phyloP scores from a whole-genome alignment of 2,888 invertebrate genomes.

The Pterostichus madidus region DNA sequence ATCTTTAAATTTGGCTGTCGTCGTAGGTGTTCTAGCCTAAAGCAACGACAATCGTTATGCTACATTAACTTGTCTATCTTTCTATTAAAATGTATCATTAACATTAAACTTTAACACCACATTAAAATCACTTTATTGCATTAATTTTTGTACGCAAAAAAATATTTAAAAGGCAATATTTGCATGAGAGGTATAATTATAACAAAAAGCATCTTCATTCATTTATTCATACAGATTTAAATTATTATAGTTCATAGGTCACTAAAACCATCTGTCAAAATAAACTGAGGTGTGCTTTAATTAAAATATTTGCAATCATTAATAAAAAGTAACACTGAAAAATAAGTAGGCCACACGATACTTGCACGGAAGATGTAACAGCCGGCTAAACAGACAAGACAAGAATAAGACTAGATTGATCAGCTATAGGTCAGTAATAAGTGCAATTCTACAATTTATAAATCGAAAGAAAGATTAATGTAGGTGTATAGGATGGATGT shows the following conservation, averaged over 20 bases:
- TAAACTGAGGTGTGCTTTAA: conserved; percentile 17
- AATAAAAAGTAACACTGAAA: conserved; percentile 31
- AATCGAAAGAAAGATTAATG: too few species aligned
- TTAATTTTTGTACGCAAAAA: conserved; percentile 14
- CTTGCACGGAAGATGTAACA: conserved; percentile 55
- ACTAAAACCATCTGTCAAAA: conserved; percentile 37
- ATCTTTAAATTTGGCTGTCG: conserved; percentile 18
- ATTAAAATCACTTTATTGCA: conserved; percentile 14
- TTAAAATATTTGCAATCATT: conserved; percentile 39
- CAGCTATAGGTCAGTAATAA: conserved; percentile 37
- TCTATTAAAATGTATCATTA: conserved; percentile 43
- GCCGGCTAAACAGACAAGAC: conserved; percentile 39
- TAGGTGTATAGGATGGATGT: too few species aligned
- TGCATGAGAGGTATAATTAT: conserved; percentile 21
- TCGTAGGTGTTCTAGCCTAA: conserved; percentile 26
- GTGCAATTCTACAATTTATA: not conserved
- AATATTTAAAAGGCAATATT: conserved; percentile 18
- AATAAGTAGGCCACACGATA: conserved; percentile 46
- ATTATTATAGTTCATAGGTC: conserved; percentile 24
- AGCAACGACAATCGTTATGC: conserved; percentile 15
- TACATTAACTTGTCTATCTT: conserved; percentile 35
- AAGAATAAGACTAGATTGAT: conserved; percentile 50
- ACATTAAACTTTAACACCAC: conserved; percentile 43
- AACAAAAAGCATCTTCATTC: conserved; percentile 31
- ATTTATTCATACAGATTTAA: conserved; percentile 4